phyloP scores from a whole-genome alignment of 2,888 invertebrate genomes.

The Andricus quercusramuli region DNA sequence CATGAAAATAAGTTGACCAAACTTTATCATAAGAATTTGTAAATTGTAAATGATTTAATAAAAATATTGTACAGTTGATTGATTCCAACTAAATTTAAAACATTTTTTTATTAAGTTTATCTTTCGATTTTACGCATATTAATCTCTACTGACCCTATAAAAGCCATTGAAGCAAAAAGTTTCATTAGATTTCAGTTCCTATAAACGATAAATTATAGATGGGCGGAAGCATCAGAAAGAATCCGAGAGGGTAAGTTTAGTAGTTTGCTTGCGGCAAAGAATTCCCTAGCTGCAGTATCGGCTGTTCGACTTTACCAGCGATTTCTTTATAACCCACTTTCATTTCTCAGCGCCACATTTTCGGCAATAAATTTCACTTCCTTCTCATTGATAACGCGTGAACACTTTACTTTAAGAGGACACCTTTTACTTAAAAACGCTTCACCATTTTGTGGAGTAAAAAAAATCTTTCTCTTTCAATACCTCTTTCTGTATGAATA shows the following conservation, averaged over 20 bases:
- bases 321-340: conserved; percentile 40
- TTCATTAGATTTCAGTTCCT: background rate
- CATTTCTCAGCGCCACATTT: conserved; percentile 36
- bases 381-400: conserved; percentile 19
- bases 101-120: background rate
- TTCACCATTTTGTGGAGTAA: background rate
- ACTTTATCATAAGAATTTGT: no score
- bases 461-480: conserved; percentile 1
- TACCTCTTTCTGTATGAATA: background rate
- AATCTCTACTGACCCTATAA: background rate
- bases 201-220: conserved; percentile 15
- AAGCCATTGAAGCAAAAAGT: background rate
- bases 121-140: background rate
- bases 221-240: conserved; percentile 18
- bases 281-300: conserved; percentile 33
- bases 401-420: conserved; percentile 31
- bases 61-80: no score
- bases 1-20: no score
- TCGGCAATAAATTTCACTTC: conserved; percentile 36
- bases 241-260: conserved; percentile 35
- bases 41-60: no score
- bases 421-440: background rate
- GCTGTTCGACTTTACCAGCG: conserved; percentile 30
- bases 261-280: conserved; percentile 18
- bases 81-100: background rate